A percentile compares a stretch with the other conserved stretches of the same genome.
These are phyloP conservation scores for Seladonia tumulorum DNA, from an alignment of 2,888 invertebrate species.

Conservation along the genomic window DNA sequence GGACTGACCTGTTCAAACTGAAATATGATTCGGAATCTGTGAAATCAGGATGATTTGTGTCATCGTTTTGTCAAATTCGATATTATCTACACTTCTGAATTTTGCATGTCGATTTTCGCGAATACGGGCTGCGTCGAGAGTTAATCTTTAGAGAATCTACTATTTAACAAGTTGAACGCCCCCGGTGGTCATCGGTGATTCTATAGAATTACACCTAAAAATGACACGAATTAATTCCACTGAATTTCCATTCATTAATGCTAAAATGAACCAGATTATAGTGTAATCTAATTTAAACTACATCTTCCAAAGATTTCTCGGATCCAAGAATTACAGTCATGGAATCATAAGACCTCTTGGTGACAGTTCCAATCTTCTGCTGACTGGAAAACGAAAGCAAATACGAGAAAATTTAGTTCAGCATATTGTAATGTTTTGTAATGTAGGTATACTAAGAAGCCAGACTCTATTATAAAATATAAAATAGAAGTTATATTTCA, in stretches of 20 bases:
- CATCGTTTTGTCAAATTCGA: too few relatives aligned
- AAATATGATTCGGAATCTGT: not conserved
- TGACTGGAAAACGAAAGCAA: not conserved
- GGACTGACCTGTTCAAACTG: not conserved
- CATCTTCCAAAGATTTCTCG: not conserved
- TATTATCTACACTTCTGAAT: too few relatives aligned
- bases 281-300: not conserved
- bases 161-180: too few relatives aligned
- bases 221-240: not conserved
- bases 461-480: too few relatives aligned
- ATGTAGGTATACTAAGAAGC: too few relatives aligned
- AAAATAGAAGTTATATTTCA: too few relatives aligned
- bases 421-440: too few relatives aligned
- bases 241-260: not conserved
- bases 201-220: not conserved
- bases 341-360: not conserved
- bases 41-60: not conserved
- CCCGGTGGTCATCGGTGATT: too few relatives aligned
- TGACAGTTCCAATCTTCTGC: not conserved
- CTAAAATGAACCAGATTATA: not conserved
- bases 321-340: too few relatives aligned
- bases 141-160: not conserved
- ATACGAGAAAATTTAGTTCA: not conserved
- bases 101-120: not conserved
- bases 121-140: not conserved